These are phyloP conservation scores for Cydia fagiglandana DNA, from an alignment of 1,140 invertebrate genomes.

Conservation along the genomic window DNA sequence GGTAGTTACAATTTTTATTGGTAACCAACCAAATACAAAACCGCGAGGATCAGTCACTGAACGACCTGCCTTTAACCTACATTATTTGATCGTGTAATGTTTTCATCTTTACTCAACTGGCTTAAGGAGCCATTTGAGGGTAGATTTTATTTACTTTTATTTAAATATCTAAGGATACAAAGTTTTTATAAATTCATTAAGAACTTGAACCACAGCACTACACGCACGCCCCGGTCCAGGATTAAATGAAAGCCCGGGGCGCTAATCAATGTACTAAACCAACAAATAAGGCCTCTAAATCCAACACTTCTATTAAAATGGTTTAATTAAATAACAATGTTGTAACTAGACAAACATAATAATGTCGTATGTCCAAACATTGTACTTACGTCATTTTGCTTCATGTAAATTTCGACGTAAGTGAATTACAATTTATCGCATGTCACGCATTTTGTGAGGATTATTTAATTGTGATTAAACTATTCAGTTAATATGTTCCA, in stretches of 20 bases:
- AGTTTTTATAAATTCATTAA: neutral
- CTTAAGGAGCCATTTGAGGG: too few species aligned
- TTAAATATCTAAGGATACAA: too few species aligned
- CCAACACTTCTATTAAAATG: neutral
- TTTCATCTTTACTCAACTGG: too few species aligned
- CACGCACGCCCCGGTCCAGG: neutral
- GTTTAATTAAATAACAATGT: conserved; percentile 11
- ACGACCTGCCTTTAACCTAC: too few species aligned
- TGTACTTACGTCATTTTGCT: neutral
- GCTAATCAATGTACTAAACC: conserved; percentile 5
- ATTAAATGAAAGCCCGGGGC: neutral
- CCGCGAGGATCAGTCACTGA: too few species aligned
- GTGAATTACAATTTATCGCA: neutral
- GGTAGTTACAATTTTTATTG: too few species aligned
- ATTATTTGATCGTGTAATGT: too few species aligned
- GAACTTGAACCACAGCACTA: neutral
- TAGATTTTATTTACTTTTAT: too few species aligned
- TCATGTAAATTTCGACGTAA: neutral
- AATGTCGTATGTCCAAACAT: neutral
- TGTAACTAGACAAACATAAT: neutral
- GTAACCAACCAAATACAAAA: too few species aligned
- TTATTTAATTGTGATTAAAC: neutral
- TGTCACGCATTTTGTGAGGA: neutral
- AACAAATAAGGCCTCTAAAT: conserved; percentile 15
- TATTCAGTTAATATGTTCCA: too few species aligned